Evolutionary conservation across 2,888 invertebrate genomes (phyloP).

Genomic region (Limenitis arthemis): DNA sequence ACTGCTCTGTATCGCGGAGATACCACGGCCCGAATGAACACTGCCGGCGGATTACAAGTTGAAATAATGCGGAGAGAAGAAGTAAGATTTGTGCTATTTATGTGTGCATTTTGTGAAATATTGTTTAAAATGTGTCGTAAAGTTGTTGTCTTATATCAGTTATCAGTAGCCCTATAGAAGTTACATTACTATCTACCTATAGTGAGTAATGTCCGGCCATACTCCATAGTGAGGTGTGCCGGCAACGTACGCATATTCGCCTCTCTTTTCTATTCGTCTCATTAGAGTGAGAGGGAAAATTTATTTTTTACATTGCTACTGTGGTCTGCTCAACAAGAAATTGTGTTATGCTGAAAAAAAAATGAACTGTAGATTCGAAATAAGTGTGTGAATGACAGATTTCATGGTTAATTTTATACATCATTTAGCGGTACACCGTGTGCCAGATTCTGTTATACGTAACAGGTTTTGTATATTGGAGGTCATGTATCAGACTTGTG

Average conservation of each 20-base stretch:
- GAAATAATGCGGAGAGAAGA: conserved; percentile 98
- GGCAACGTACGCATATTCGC: conserved; percentile 69
- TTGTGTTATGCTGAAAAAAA: conserved; percentile 41
- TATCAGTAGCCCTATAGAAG: conserved; percentile 48
- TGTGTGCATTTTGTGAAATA: conserved; percentile 52
- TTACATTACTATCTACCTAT: conserved; percentile 60
- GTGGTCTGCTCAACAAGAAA: conserved; percentile 41
- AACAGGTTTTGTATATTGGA: conserved; percentile 69
- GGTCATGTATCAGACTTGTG: conserved; percentile 64
- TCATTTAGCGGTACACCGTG: conserved; percentile 38
- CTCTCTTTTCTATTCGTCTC: conserved; percentile 59
- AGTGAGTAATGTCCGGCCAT: conserved; percentile 73
- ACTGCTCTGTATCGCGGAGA: conserved; percentile 64
- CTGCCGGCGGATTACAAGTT: conserved; percentile 77
- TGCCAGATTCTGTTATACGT: conserved; percentile 56
- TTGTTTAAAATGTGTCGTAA: conserved; percentile 35
- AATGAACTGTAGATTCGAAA: conserved; percentile 28
- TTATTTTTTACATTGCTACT: conserved; percentile 46
- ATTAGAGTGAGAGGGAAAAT: conserved; percentile 52
- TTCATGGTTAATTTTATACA: conserved; percentile 35
- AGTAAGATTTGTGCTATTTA: conserved; percentile 80
- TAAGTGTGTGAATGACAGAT: conserved; percentile 19
- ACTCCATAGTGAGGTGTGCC: conserved; percentile 71
- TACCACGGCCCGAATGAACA: conserved; percentile 68
- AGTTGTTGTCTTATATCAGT: conserved; percentile 42